Evolutionary conservation across 1,140 invertebrate genomes (phyloP).

Genomic region (Saccostrea cuccullata): DNA sequence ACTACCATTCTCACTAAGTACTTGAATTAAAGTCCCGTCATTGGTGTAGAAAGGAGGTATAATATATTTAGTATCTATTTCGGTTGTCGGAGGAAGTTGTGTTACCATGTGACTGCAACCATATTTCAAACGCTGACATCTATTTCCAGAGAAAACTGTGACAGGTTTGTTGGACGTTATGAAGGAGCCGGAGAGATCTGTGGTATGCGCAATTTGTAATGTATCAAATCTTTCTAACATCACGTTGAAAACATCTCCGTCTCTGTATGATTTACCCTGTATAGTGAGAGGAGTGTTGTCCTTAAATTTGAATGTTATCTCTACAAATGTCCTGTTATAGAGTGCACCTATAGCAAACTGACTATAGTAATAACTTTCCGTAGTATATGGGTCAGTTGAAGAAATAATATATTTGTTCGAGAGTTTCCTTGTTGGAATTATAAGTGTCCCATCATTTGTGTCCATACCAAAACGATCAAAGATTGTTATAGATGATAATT

Average conservation of each 20-base stretch:
- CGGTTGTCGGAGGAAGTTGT: neutral
- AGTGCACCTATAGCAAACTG: neutral
- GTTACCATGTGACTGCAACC: no score
- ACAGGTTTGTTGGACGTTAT: neutral
- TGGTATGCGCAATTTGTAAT: neutral
- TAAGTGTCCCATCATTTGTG: neutral
- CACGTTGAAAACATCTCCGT: neutral
- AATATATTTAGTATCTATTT: neutral
- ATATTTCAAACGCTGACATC: neutral
- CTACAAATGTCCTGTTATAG: neutral
- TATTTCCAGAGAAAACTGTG: neutral
- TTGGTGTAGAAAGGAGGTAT: neutral
- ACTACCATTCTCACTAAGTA: neutral
- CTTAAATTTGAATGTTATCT: neutral
- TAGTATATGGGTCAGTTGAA: neutral
- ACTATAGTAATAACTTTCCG: neutral
- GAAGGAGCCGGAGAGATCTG: neutral
- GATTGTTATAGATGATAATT: neutral
- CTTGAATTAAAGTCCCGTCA: neutral
- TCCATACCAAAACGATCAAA: neutral
- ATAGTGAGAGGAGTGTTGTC: neutral
- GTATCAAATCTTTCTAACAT: neutral
- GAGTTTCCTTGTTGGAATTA: neutral
- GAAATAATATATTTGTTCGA: neutral
- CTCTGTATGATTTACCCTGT: neutral